Conservation (phyloP, 1,140 invertebrate species). For the Neodiprion pinetum region DNA sequence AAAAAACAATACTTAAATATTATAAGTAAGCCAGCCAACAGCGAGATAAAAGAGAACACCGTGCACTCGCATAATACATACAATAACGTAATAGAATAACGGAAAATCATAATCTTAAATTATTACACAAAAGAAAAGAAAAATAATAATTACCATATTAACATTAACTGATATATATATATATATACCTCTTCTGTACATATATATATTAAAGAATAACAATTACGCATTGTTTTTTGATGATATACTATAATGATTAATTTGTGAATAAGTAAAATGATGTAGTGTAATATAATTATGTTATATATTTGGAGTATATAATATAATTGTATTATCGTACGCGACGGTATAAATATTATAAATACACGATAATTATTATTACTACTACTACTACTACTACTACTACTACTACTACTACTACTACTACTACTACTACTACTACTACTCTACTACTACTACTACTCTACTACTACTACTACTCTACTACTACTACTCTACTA, state of each 20-base stretch:
- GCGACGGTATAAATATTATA: slow-evolving; percentile 41
- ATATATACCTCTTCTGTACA: slow-evolving; percentile 52
- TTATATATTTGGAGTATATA: slow-evolving; percentile 26
- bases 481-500: slow-evolving; percentile 14
- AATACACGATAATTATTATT: slow-evolving; percentile 40
- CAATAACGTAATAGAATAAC: not conserved
- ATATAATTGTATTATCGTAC: slow-evolving; percentile 34
- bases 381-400: slow-evolving; percentile 28
- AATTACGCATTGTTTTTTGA: slow-evolving; percentile 30
- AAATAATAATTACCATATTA: slow-evolving; percentile 38
- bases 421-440: slow-evolving; percentile 21
- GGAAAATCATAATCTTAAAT: slow-evolving; percentile 29
- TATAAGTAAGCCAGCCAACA: not conserved
- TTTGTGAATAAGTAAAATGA: slow-evolving; percentile 34
- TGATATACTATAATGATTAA: slow-evolving; percentile 23
- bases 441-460: slow-evolving; percentile 19
- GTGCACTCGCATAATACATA: not conserved
- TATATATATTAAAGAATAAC: slow-evolving; percentile 36
- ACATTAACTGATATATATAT: slow-evolving; percentile 28
- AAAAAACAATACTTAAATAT: not conserved
- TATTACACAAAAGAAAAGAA: slow-evolving; percentile 28
- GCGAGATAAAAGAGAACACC: not conserved
- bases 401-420: slow-evolving; percentile 18
- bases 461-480: no score
- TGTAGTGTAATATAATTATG: slow-evolving; percentile 39